Base-by-base conservation (phyloP, 2,888 invertebrate species). In the Hypomecis punctinalis region DNA sequence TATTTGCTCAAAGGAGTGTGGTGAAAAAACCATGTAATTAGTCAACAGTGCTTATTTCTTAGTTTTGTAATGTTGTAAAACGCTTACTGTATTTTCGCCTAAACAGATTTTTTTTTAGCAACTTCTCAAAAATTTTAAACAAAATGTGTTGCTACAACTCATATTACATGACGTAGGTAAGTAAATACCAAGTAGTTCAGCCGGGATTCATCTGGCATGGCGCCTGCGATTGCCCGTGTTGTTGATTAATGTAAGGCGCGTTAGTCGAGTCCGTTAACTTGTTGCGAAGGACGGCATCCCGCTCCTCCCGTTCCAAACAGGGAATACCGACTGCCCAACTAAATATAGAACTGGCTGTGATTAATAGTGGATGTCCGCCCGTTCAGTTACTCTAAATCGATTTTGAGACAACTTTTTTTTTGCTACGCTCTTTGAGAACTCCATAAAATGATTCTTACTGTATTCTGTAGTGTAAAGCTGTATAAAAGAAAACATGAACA, bases 181-280 rank as follows among this genome's bases (percentile, higher is more conserved):
- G 33, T 7, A 60, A 42, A 53, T 40, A 23, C 35, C 48, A 45
- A 47, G 67, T 61, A 35, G 33, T 59, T 59, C 47, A 70, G 72
- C 51, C 67, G 75, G 67, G 75, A 78, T 70, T 78, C 75, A 78
- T 79, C 80, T 74, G 73, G 67, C 66, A 64, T 64, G 67, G 71
- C 77, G 75, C 74, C 76, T 76, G 75, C 74, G 75, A 78, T 80
- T 78, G 79, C 79, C 77, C 79, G 79, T 83, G 79, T 75, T 72
- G 73, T 82, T 89, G 88, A 89, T 89, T 85, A 87, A 89, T 89
- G 84, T 76, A 76, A 80, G 73, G 71, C 78, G 77, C 77, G 77
- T 77, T 79, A 75, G 74, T 76, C 70, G 67, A 80, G 77, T 76
- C 74, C 73, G 77, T 76, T 84, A 84, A 86, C 85, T 88, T 86